phyloP scores from a whole-genome alignment of 2,888 invertebrate genomes.

The Flexamia atlantica region DNA sequence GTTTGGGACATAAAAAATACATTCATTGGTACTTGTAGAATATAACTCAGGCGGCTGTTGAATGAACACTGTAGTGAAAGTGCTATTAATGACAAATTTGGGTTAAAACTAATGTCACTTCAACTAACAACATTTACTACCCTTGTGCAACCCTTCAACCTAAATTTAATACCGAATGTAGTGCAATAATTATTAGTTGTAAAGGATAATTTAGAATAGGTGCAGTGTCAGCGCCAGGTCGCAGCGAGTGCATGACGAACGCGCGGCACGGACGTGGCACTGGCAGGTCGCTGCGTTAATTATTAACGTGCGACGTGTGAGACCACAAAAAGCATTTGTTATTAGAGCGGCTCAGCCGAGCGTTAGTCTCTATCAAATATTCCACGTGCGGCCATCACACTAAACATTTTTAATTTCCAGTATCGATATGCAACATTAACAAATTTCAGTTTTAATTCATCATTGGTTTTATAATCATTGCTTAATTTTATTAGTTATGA shows the following conservation, averaged over 20 bases:
- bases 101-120: too few species aligned
- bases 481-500: too few species aligned
- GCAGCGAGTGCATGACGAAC: neutral
- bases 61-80: too few species aligned
- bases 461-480: too few species aligned
- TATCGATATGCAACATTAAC: too few species aligned
- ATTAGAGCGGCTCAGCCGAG: neutral
- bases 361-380: neutral
- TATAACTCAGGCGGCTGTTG: too few species aligned
- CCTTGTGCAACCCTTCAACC: neutral
- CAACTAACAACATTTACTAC: too few species aligned
- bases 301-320: neutral
- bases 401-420: too few species aligned
- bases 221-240: neutral
- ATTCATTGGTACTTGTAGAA: too few species aligned
- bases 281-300: neutral
- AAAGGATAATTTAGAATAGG: neutral
- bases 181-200: neutral
- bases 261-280: neutral
- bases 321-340: slow-evolving; percentile 27
- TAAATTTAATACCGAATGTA: neutral
- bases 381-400: neutral
- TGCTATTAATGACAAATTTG: too few species aligned
- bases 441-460: too few species aligned
- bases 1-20: too few species aligned